Base-by-base conservation (phyloP, 1,140 invertebrate genomes). In the Oryctes rhinoceros region DNA sequence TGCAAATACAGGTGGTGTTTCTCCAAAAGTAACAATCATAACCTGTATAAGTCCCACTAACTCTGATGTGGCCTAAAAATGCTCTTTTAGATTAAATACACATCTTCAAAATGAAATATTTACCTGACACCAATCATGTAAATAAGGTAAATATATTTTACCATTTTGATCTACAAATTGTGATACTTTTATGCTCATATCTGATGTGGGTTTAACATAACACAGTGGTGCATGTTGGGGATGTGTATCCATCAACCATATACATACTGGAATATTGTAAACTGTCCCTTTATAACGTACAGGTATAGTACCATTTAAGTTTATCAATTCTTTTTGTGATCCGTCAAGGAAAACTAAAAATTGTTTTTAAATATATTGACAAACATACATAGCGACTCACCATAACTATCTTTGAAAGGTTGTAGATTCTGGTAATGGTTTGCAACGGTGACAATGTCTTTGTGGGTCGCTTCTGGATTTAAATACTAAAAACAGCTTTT, bases 161-260 rank as follows among this genome's bases (percentile, higher is more conserved):
- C 98, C 98, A 90, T 94, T 98, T 82, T 95, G 93, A 88, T 99
- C 98, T 9, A 99, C 97, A 90, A 94, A 96, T 87, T 94, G 93
- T 18, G 97, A 98, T 20, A 94, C 92, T 90, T 98, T 98, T 80
- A 99, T 98, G 78, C 93, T 92, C 98, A 99, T 99, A 81, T 96
- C 96, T 78, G 92, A 80, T 5, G 98, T 99, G 53, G 99, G 99
- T 88, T 94, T 96, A 0, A 99, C 98, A 89, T 95, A 99, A 86
- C 97, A 98, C 88, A 99, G 95, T n/a, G 99, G 99, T 20, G 97
- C 96, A 89, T 98, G 96, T 86, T 96, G 93, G 0, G 99, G 99
- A 91, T 99, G 96, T 37, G 96, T 98, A 86, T 99, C 97, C 92
- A 98, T 94, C 39, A 99, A 86, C 96, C 97, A 99, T 84, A 99